Conservation (phyloP, 2,797 vertebrate species). For the Chloroceryle amazona region DNA sequence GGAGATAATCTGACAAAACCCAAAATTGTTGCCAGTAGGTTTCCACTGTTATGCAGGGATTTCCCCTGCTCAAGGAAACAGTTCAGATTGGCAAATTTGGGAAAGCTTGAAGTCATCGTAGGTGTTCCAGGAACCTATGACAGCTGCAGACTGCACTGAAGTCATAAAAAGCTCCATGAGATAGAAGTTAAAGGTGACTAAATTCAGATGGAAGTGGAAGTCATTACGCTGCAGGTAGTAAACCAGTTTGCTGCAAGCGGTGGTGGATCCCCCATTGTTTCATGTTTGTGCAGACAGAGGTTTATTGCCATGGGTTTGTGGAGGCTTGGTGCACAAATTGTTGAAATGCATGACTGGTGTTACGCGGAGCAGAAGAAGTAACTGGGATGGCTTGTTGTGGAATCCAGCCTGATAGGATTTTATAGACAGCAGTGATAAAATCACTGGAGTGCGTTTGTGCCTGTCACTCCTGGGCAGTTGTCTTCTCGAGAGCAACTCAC, state of each 20-base stretch:
- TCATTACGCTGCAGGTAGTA: fast-evolving
- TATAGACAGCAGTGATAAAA: background rate
- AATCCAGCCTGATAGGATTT: background rate
- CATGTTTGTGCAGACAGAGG: background rate
- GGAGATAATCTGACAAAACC: background rate
- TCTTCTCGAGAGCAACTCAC: background rate
- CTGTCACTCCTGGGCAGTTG: background rate
- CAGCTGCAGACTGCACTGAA: background rate
- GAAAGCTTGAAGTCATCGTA: background rate
- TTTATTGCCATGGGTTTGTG: background rate
- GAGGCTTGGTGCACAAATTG: background rate
- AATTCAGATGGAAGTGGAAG: background rate
- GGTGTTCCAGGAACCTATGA: background rate
- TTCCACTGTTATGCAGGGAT: background rate
- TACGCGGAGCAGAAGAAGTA: background rate
- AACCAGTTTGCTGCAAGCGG: background rate
- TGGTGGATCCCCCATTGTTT: background rate
- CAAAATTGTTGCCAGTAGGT: background rate
- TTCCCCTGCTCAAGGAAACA: background rate
- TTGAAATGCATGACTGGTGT: background rate
- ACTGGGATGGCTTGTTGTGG: background rate
- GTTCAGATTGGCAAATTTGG: background rate
- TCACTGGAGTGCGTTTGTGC: fast-evolving
- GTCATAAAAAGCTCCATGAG: background rate
- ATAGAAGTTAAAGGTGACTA: background rate